A percentile compares a stretch with the other conserved stretches of the same genome.
phyloP scores from a whole-genome alignment of 2,888 invertebrate species.

The Epistrophella euchroma region DNA sequence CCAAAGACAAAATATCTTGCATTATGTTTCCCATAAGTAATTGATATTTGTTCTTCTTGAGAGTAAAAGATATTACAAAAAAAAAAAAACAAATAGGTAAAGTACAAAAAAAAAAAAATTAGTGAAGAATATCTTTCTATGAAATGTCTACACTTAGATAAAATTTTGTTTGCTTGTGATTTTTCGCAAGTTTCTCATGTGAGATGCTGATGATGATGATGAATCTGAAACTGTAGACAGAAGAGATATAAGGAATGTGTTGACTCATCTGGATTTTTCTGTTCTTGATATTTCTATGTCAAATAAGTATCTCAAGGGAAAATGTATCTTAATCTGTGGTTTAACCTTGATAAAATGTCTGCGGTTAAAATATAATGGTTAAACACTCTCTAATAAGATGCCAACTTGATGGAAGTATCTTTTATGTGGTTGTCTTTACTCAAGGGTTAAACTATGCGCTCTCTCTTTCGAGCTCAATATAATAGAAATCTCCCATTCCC shows the following conservation, averaged over 20 bases:
- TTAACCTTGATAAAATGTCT: conserved; percentile 18
- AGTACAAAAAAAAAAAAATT: not conserved
- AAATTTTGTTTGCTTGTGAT: conserved; percentile 63
- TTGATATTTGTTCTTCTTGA: conserved; percentile 31
- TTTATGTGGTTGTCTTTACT: not conserved
- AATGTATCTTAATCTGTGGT: not conserved
- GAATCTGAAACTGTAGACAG: conserved; percentile 4
- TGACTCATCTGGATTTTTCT: conserved; percentile 11
- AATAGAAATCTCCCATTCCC: not conserved
- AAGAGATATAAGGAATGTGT: conserved; percentile 10
- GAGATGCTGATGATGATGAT: not conserved
- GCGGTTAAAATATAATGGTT: not conserved
- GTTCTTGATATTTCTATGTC: conserved; percentile 21
- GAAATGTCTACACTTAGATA: conserved; percentile 20
- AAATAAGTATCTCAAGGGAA: conserved; percentile 8
- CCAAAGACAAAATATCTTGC: conserved; percentile 7
- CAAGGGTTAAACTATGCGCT: not conserved
- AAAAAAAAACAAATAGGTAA: conserved; percentile 41
- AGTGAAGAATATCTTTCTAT: conserved; percentile 1
- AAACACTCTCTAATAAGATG: not conserved
- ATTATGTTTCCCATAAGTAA: conserved; percentile 19
- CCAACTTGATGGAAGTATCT: not conserved
- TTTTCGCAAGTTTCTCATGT: conserved; percentile 59
- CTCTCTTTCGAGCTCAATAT: not conserved
- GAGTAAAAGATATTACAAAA: conserved; percentile 1